Percentiles rank a stretch among this genome's conserved stretches.
phyloP scores from a whole-genome alignment of 2,113 vertebrate species.

The Jacana jacana region DNA sequence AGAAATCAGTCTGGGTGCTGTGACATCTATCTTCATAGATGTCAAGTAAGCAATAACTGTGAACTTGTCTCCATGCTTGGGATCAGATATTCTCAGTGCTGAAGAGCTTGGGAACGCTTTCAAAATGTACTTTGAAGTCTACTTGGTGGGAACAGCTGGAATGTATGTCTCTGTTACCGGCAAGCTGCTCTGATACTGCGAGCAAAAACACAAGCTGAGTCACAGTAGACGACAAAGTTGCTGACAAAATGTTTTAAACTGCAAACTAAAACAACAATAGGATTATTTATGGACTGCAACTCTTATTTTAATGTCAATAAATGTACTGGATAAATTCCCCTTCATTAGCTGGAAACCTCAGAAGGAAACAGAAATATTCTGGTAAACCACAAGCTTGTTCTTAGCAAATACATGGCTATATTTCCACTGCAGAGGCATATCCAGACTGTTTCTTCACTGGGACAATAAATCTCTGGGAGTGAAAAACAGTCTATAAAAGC shows the following conservation, averaged over 20 bases:
- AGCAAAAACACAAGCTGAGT: conserved; percentile 53
- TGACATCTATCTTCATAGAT: not conserved
- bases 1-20: not conserved
- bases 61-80: not conserved
- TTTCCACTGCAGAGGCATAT: conserved; percentile 18
- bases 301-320: conserved; percentile 68
- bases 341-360: conserved; percentile 70
- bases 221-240: conserved; percentile 46
- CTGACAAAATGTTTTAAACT: conserved; percentile 61
- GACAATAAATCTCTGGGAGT: conserved; percentile 45
- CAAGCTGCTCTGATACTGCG: not conserved
- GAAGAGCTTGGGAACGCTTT: conserved; percentile 10
- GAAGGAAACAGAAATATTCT: conserved; percentile 68
- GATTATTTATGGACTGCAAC: conserved; percentile 61
- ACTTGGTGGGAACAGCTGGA: conserved; percentile 30
- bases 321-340: conserved; percentile 65
- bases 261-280: conserved; percentile 61
- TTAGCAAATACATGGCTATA: conserved; percentile 54
- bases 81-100: not conserved
- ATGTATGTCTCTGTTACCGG: not conserved
- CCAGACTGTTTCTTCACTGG: conserved; percentile 29
- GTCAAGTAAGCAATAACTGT: not conserved
- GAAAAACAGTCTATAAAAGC: conserved; percentile 44
- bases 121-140: not conserved
- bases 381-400: conserved; percentile 68